phyloP scores from a whole-genome alignment of 2,113 vertebrate genomes.

The Etheostoma spectabile region DNA sequence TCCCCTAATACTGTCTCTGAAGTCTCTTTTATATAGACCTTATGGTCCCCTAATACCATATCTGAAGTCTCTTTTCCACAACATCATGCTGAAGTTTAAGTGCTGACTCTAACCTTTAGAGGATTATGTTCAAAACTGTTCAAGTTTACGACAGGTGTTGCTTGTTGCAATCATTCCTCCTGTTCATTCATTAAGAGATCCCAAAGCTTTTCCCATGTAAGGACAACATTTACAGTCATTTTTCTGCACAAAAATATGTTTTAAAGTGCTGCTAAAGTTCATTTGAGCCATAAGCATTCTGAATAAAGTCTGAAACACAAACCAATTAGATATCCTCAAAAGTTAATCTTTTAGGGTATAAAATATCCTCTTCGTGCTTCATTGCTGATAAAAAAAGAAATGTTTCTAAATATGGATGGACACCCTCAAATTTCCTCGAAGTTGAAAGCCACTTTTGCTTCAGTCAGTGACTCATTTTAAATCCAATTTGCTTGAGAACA shows the following conservation, averaged over 20 bases:
- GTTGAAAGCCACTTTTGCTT: not conserved
- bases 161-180: not conserved
- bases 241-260: not conserved
- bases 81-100: too few relatives aligned
- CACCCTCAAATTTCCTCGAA: not conserved
- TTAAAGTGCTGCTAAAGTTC: not conserved
- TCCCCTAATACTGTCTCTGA: too few relatives aligned
- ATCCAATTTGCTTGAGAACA: too few relatives aligned
- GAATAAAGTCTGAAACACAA: too few relatives aligned
- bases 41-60: too few relatives aligned
- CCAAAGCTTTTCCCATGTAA: too few relatives aligned
- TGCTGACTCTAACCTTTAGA: not conserved
- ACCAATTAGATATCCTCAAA: too few relatives aligned
- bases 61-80: too few relatives aligned
- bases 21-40: too few relatives aligned
- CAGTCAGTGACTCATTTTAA: not conserved
- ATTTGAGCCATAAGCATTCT: not conserved
- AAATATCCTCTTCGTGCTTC: too few relatives aligned
- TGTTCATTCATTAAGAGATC: not conserved
- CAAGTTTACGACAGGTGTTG: not conserved
- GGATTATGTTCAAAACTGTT: not conserved
- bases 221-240: not conserved
- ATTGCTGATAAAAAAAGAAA: too few relatives aligned
- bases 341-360: too few relatives aligned
- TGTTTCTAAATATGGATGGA: not conserved